Percentiles rank a stretch among this genome's conserved stretches.
These are phyloP conservation scores for Melanostoma mellinum DNA, from an alignment of 2,888 invertebrate genomes.

Conservation along the genomic window DNA sequence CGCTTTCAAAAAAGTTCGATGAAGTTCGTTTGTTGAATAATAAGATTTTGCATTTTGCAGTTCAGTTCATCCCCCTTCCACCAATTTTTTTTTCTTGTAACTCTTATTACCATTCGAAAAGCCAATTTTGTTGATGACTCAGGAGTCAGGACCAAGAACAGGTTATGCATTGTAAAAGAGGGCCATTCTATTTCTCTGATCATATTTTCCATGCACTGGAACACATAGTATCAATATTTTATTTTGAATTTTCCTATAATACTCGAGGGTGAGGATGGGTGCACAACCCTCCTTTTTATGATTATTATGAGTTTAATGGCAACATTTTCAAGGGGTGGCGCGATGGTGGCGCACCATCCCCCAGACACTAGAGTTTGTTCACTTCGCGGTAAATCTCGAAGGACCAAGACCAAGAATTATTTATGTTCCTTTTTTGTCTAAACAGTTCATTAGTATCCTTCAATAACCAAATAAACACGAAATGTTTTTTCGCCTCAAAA, in stretches of 20 bases:
- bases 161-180: slow-evolving; percentile 62
- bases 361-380: slow-evolving; percentile 26
- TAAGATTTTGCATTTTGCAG: slow-evolving; percentile 68
- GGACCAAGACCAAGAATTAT: slow-evolving; percentile 27
- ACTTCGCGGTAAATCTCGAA: slow-evolving; percentile 43
- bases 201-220: slow-evolving; percentile 38
- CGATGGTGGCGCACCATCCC: not conserved
- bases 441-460: slow-evolving; percentile 67
- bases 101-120: slow-evolving; percentile 26
- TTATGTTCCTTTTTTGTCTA: slow-evolving; percentile 52
- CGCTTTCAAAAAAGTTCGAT: slow-evolving; percentile 18
- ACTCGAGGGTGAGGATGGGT: slow-evolving; percentile 22
- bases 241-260: slow-evolving; percentile 47
- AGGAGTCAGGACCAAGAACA: slow-evolving; percentile 41
- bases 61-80: slow-evolving; percentile 27
- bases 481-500: slow-evolving; percentile 19
- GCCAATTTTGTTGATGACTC: slow-evolving; percentile 68
- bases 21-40: slow-evolving; percentile 68
- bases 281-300: slow-evolving; percentile 20
- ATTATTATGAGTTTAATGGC: slow-evolving; percentile 59
- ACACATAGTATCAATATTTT: slow-evolving; percentile 65
- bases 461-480: slow-evolving; percentile 65
- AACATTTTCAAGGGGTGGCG: slow-evolving; percentile 44
- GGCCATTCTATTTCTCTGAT: slow-evolving; percentile 14
- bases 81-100: not conserved